A percentile compares a stretch with the other conserved stretches of the same genome.
Conservation (phyloP, 2,797 vertebrate species). For the Monodelphis domestica region DNA sequence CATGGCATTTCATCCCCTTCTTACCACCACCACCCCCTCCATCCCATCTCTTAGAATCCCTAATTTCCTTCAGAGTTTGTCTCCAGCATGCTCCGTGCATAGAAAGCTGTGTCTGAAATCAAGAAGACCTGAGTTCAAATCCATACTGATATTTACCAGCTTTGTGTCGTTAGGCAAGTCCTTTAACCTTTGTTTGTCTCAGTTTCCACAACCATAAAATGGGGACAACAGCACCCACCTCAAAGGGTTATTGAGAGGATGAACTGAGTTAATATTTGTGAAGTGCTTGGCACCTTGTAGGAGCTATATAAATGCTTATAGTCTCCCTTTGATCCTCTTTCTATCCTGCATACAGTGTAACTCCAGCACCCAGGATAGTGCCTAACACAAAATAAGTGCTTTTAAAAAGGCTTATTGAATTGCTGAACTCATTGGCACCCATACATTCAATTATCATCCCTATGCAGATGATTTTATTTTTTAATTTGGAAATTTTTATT, state of each 20-base stretch:
- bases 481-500: no score
- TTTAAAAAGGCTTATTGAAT: neutral
- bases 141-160: neutral
- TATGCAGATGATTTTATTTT: neutral
- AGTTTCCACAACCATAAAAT: neutral
- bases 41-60: no score
- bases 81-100: no score
- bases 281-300: neutral
- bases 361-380: neutral
- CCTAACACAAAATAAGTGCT: neutral
- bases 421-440: no score
- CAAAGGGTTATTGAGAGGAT: neutral
- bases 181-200: neutral
- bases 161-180: neutral
- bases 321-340: no score
- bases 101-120: no score
- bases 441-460: neutral
- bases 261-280: neutral
- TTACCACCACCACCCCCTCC: no score
- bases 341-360: no score
- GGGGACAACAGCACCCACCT: neutral
- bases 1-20: neutral
- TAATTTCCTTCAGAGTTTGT: no score
- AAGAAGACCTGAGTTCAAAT: neutral
- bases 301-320: neutral